These are phyloP conservation scores for Sphenodon punctatus DNA, from an alignment of 2,797 vertebrate genomes.

Conservation along the genomic window DNA sequence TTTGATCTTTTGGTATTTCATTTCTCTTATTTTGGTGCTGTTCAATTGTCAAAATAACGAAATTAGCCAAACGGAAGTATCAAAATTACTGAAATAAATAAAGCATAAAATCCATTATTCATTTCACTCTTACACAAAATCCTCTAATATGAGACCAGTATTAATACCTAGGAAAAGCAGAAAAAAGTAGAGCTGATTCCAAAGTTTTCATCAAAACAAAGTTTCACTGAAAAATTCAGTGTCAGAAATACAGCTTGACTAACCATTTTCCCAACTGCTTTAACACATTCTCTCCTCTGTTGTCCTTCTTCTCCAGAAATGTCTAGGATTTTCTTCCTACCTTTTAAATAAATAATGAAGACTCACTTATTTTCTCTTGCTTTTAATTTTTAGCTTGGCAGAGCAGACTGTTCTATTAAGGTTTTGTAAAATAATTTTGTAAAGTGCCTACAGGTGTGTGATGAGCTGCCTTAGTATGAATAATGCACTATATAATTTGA, in stretches of 20 bases:
- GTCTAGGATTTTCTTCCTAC: not conserved
- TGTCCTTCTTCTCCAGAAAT: not conserved
- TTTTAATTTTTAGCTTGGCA: not conserved
- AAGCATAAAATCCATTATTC: too few species aligned
- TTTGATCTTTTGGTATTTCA: too few species aligned
- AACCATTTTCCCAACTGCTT: not conserved
- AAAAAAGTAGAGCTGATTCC: not conserved
- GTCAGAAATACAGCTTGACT: not conserved
- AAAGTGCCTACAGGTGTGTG: not conserved
- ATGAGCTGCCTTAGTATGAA: not conserved
- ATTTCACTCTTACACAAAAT: not conserved
- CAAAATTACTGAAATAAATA: too few species aligned
- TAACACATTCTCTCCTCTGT: too few species aligned
- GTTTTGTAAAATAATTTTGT: constrained; percentile 17
- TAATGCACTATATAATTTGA: not conserved
- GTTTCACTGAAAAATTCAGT: not conserved
- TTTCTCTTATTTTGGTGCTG: too few species aligned
- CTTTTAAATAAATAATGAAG: not conserved
- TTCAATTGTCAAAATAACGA: too few species aligned
- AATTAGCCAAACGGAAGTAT: too few species aligned
- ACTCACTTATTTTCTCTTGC: not conserved
- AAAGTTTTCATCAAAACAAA: not conserved
- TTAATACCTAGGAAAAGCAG: not conserved
- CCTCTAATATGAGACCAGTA: not conserved
- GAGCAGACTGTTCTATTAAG: not conserved